Evolutionary conservation across 2,113 vertebrate species (phyloP).

Genomic region (Oreochromis aureus): DNA sequence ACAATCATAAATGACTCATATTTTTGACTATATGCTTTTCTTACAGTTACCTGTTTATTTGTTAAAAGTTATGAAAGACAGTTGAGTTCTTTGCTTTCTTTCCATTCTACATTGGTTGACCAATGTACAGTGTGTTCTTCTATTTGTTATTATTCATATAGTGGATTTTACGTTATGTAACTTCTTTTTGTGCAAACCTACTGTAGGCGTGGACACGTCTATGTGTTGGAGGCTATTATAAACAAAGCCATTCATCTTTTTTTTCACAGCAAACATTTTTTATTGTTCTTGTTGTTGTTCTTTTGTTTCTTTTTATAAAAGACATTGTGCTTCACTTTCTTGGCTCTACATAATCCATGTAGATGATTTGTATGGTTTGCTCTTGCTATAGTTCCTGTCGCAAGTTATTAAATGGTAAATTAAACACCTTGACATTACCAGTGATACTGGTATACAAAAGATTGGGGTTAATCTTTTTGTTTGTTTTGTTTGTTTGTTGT

Average conservation of each 20-base stretch:
- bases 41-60: background rate
- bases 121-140: slow-evolving; percentile 22
- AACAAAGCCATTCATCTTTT: slow-evolving; percentile 26
- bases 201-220: background rate
- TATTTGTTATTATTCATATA: slow-evolving; percentile 20
- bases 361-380: background rate
- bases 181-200: slow-evolving; percentile 11
- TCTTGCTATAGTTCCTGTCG: background rate
- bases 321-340: background rate
- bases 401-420: background rate
- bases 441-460: background rate
- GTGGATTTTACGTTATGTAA: slow-evolving; percentile 32
- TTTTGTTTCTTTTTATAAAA: background rate
- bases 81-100: background rate
- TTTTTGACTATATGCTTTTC: background rate
- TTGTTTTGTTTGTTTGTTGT: background rate
- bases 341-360: background rate
- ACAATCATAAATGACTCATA: background rate
- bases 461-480: background rate
- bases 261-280: background rate
- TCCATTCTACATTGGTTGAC: background rate
- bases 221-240: slow-evolving; percentile 28
- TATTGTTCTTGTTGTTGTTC: background rate
- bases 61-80: background rate
- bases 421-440: background rate